Base-by-base conservation (phyloP, 2,797 vertebrate genomes). In the Poeciliopsis infans region DNA sequence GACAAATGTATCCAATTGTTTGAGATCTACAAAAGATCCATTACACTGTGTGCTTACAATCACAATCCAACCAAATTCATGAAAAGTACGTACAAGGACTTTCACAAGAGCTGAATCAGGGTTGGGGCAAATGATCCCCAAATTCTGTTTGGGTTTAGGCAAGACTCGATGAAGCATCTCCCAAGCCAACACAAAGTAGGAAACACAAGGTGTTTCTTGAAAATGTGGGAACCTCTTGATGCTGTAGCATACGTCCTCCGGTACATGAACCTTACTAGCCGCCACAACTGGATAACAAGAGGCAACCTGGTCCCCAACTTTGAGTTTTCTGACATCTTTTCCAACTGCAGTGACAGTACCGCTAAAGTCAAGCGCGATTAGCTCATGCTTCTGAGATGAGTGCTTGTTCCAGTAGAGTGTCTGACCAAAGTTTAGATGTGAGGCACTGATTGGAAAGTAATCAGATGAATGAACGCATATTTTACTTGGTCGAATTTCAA, bases 381-480 rank as follows among this genome's bases (percentile, higher is more conserved):
- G 87, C 18, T 94, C 84, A 45, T 97, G 94, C 66, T 93, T 96
- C 71, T 93, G 94, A 72, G 84, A 83, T 13, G 89, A 87, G 75
- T 96, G 85, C 36, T 94, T 93, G 87, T 95, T 95, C 96, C 96
- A 97, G 31, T 97, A 97, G 13, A 97, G 74, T 0, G 95, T 94
- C 18, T 90, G 89, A 39, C 95, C 96, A 89, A 95, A 96, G 80
- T 80, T 93, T 12, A 89, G 72, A 77, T 95, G 95, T 28, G 95
- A 95, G 57, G 88, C 15, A 73, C 92, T 97, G 75, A 97, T 80
- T 33, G 96, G 95, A 82, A 95, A 97, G 91, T 96, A 97, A 83
- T 97, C 96, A 10, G 96, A 95, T 0, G 97, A 96, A 87, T 97
- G 96, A 81, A 95, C 90, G 79, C 95, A 95, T 68, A 97, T 94